A percentile compares a stretch with the other conserved stretches of the same genome.
These are phyloP conservation scores for Brenthis hecate DNA, from an alignment of 2,888 invertebrate genomes.

Conservation along the genomic window DNA sequence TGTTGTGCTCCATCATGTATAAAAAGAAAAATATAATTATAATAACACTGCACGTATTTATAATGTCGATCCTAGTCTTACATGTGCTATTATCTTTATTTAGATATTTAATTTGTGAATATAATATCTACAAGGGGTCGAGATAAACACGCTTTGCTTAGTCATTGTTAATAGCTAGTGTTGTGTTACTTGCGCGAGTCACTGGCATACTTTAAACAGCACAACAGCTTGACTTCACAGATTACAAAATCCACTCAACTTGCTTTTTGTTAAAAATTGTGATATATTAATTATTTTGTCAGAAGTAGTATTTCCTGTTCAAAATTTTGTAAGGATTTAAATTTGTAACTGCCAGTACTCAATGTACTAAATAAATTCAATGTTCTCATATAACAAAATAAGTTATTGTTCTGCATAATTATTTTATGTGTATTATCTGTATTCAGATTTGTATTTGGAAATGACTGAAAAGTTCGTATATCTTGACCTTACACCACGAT, in stretches of 20 bases:
- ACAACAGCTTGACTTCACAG: constrained; percentile 17
- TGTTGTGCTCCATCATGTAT: neutral
- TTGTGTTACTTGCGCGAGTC: constrained; percentile 28
- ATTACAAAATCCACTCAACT: constrained; percentile 43
- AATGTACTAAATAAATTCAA: too few relatives aligned
- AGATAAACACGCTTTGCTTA: constrained; percentile 44
- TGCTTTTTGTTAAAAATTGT: constrained; percentile 40
- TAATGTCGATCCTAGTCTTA: constrained; percentile 41
- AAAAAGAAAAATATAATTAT: constrained; percentile 17
- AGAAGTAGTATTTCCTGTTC: too few relatives aligned
- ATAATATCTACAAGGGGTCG: constrained; percentile 35
- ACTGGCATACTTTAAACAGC: constrained; percentile 21
- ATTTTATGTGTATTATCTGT: constrained; percentile 1
- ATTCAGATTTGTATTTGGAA: constrained; percentile 10
- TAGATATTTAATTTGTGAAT: constrained; percentile 39
- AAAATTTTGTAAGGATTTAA: too few relatives aligned
- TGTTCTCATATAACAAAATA: too few relatives aligned
- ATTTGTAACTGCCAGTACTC: too few relatives aligned
- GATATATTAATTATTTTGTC: neutral
- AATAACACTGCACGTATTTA: constrained; percentile 23
- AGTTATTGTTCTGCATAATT: neutral
- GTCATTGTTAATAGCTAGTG: constrained; percentile 32
- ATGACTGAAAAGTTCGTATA: constrained; percentile 43
- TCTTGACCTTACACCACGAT: constrained; percentile 42
- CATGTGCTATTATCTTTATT: constrained; percentile 38